phyloP scores from a whole-genome alignment of 1,140 invertebrate species.

The Coptotermes formosanus region DNA sequence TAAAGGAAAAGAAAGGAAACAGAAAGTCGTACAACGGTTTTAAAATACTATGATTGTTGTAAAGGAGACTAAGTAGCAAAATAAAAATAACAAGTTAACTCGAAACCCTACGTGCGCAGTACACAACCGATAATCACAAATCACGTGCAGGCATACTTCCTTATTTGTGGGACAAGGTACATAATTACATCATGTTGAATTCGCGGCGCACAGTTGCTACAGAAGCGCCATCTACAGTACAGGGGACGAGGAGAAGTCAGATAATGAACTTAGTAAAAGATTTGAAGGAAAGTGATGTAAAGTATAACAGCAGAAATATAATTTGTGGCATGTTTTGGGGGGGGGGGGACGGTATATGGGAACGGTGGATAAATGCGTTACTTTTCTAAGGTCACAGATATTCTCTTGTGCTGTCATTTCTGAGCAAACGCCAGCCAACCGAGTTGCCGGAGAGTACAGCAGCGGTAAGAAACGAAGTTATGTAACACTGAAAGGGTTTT shows the following conservation, averaged over 20 bases:
- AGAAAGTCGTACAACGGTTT: no score
- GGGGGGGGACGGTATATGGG: background rate
- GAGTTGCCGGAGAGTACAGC: background rate
- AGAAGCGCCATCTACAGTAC: background rate
- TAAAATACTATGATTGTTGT: no score
- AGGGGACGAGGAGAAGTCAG: background rate
- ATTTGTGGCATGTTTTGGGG: slow-evolving; percentile 6
- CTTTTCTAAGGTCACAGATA: background rate
- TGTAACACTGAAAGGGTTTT: background rate
- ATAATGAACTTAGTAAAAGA: slow-evolving; percentile 11
- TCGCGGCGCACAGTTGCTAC: background rate
- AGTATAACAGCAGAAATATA: background rate
- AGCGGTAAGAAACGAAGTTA: background rate
- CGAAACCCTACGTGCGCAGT: no score
- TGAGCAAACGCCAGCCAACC: background rate
- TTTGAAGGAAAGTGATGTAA: background rate
- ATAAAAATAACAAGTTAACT: background rate
- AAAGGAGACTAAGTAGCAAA: no score
- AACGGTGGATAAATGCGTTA: background rate
- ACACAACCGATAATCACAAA: no score
- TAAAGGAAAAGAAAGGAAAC: no score
- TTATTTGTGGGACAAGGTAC: background rate
- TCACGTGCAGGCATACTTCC: background rate
- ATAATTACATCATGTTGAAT: background rate
- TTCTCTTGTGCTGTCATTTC: background rate